Percentiles rank a stretch among this genome's conserved stretches.
Conservation (phyloP, 1,140 invertebrate genomes). For the Phenacoccus solenopsis region DNA sequence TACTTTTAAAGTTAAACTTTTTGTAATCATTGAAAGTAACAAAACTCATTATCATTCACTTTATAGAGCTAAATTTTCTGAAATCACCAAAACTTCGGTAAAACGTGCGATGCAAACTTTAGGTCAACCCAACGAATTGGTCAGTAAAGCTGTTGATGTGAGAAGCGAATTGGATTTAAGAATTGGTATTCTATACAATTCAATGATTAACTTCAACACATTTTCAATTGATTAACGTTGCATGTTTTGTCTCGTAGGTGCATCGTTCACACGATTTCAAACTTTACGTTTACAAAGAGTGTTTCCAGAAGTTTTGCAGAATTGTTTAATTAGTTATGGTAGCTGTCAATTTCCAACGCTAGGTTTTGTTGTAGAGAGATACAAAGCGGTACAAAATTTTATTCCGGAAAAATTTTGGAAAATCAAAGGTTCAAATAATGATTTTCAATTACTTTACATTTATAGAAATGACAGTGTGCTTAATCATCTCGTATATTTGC, state of each 20-base stretch:
- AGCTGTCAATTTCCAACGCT: slow-evolving; percentile 95
- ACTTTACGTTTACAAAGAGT: slow-evolving; percentile 77
- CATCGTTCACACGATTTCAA: slow-evolving; percentile 97
- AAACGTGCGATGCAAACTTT: slow-evolving; percentile 70
- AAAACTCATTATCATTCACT: slow-evolving; percentile 22
- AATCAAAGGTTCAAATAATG: slow-evolving; percentile 46
- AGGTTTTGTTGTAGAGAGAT: slow-evolving; percentile 93
- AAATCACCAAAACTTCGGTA: slow-evolving; percentile 78
- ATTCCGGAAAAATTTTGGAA: slow-evolving; percentile 88
- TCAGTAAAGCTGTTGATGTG: slow-evolving; percentile 92
- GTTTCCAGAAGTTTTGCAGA: slow-evolving; percentile 60
- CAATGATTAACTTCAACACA: background rate
- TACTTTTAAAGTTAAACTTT: slow-evolving; percentile 73
- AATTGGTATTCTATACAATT: slow-evolving; percentile 54
- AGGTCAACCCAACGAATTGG: slow-evolving; percentile 60
- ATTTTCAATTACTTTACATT: background rate
- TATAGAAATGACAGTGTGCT: slow-evolving; percentile 13
- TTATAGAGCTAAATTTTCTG: slow-evolving; percentile 84
- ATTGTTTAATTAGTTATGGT: slow-evolving; percentile 89
- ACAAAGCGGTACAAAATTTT: slow-evolving; percentile 78
- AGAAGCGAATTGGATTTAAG: slow-evolving; percentile 88
- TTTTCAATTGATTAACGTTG: slow-evolving; percentile 19
- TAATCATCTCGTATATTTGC: slow-evolving; percentile 25
- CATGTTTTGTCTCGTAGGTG: slow-evolving; percentile 45
- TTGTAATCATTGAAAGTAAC: slow-evolving; percentile 81